These are phyloP conservation scores for Platynereis dumerilii DNA, from an alignment of 2,888 invertebrate species.

Conservation along the genomic window DNA sequence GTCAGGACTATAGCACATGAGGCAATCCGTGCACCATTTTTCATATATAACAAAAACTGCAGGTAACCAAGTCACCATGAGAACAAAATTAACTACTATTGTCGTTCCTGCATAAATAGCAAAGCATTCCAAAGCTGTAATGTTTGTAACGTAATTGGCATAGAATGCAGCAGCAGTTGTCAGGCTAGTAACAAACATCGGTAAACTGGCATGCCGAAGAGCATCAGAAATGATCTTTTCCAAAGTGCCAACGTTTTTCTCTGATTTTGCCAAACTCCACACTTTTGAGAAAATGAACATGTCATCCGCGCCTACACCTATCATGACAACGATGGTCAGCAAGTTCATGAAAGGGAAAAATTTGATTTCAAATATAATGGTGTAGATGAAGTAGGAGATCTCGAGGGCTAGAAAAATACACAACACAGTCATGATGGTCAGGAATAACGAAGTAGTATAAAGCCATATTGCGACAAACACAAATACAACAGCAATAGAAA, in stretches of 20 bases:
- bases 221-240: conserved; percentile 71
- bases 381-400: conserved; percentile 89
- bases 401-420: conserved; percentile 86
- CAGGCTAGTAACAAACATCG: conserved; percentile 91
- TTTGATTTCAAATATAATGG: conserved; percentile 79
- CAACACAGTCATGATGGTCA: conserved; percentile 82
- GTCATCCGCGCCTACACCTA: conserved; percentile 92
- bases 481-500: conserved; percentile 78
- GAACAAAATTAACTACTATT: conserved; percentile 86
- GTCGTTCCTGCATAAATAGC: conserved; percentile 86
- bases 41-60: conserved; percentile 84
- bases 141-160: conserved; percentile 87
- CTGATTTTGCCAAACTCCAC: conserved; percentile 76
- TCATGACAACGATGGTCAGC: conserved; percentile 81
- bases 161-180: conserved; percentile 95
- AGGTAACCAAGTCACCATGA: conserved; percentile 92
- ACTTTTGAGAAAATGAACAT: conserved; percentile 83
- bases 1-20: conserved; percentile 47
- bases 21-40: conserved; percentile 58
- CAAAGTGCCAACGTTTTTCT: conserved; percentile 69
- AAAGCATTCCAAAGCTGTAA: conserved; percentile 85
- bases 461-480: conserved; percentile 81
- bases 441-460: conserved; percentile 85
- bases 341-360: conserved; percentile 99
- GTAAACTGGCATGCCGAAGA: conserved; percentile 82